Base-by-base conservation (phyloP, 2,113 vertebrate genomes). In the Leptosomus discolor region DNA sequence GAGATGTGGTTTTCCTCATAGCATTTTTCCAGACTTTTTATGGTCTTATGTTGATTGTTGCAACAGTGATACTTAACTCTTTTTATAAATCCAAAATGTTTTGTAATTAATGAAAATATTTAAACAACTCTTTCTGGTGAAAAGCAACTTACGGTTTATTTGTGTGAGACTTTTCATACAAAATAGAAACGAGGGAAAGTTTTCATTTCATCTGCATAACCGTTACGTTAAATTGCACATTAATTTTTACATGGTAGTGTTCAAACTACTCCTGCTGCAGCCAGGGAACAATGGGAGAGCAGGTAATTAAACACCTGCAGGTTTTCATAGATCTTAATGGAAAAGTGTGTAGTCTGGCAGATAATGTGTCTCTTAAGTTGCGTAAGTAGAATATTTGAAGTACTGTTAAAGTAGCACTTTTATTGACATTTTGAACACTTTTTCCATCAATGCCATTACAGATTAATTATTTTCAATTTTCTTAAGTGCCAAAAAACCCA, bases 391-490 rank as follows among this genome's bases (percentile, higher is more conserved):
- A 90, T 89, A 92, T 92, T 92, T 92, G 95, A 96, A 96, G 84
- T 50, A 92, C 94, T 91, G 95, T 91, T 95, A 97, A 95, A 96
- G 89, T 74, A 90, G 94, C 89, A 90, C 92, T 95, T 90, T 92
- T 97, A 97, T 95, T 97, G 96, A 96, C 95, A 95, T 95, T 96
- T 92, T 78, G 84, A 97, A 92, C 84, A 95, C 86, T 97, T 97
- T 96, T 94, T 94, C 94, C 94, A 95, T 97, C 97, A 97, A 87
- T 92, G 96, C 92, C 92, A 96, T 97, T 96, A 95, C 80, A 92
- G 91, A 97, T 95, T 96, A 97, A 97, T 97, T 96, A 97, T 97
- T 97, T 95, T 56, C 86, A 97, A 95, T 95, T 97, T 97, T 97
- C 91, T 89, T 87, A 96, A 97, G 96, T 97, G 92, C 92, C 83